Evolutionary conservation across 2,888 invertebrate genomes (phyloP).

Genomic region (Xylota segnis): DNA sequence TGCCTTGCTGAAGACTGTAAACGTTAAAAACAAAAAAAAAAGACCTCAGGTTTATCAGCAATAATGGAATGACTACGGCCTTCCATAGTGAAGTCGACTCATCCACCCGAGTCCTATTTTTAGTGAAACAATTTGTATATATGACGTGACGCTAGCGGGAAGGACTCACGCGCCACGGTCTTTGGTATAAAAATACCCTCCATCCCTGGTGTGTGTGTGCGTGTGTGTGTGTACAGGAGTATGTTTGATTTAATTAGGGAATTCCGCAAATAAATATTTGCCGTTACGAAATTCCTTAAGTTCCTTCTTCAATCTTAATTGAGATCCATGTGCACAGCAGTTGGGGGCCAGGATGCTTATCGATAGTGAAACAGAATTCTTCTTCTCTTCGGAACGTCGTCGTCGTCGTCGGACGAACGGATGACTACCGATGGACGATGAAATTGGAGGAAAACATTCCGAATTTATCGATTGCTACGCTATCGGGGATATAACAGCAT

Average conservation of each 20-base stretch:
- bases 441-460: constrained; percentile 55
- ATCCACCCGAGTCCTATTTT: neutral
- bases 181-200: neutral
- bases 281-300: constrained; percentile 38
- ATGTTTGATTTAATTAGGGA: constrained; percentile 74
- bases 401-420: constrained; percentile 14
- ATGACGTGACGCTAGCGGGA: neutral
- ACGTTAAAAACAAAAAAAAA: constrained; percentile 2
- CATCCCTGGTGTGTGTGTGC: neutral
- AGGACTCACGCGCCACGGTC: neutral
- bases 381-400: no score
- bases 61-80: neutral
- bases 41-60: neutral
- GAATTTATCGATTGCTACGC: neutral
- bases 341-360: neutral
- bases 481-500: constrained; percentile 1
- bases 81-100: neutral
- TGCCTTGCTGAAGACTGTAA: neutral
- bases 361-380: constrained; percentile 31
- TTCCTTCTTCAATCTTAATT: constrained; percentile 62
- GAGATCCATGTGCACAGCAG: constrained; percentile 60
- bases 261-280: constrained; percentile 74
- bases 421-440: constrained; percentile 15
- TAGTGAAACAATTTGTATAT: neutral
- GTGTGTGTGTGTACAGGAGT: constrained; percentile 22